These are phyloP conservation scores for Drosophila lacteicornis DNA, from an alignment of 1,140 invertebrate species.

Conservation along the genomic window DNA sequence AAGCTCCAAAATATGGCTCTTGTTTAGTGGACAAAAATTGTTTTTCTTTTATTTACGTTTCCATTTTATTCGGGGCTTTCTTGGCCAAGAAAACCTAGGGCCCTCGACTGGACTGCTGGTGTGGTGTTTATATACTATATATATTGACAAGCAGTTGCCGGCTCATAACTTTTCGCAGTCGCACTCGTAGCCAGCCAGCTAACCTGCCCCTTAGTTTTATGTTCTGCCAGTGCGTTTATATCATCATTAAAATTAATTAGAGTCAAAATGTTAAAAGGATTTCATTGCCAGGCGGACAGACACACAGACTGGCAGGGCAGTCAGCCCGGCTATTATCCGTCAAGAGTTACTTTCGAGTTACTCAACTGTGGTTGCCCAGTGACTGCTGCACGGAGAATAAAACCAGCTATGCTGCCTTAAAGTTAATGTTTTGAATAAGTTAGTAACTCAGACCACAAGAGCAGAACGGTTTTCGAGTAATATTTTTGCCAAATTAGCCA, in stretches of 20 bases:
- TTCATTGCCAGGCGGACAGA: slow-evolving; percentile 48
- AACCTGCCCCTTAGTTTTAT: slow-evolving; percentile 39
- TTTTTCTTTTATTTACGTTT: slow-evolving; percentile 46
- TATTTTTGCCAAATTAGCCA: background rate
- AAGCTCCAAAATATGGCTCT: slow-evolving; percentile 60
- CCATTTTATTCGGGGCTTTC: slow-evolving; percentile 17
- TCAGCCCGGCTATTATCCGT: slow-evolving; percentile 55
- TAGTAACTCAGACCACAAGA: background rate
- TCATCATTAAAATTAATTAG: slow-evolving; percentile 84
- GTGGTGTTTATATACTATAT: slow-evolving; percentile 22
- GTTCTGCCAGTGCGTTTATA: slow-evolving; percentile 62
- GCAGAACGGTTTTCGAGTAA: background rate
- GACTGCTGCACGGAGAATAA: slow-evolving; percentile 11
- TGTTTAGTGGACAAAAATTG: slow-evolving; percentile 56
- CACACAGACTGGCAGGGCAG: slow-evolving; percentile 2
- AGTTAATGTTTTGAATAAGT: background rate
- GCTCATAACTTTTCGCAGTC: slow-evolving; percentile 46
- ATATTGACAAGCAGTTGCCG: slow-evolving; percentile 55
- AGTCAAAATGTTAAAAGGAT: slow-evolving; percentile 83
- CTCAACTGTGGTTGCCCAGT: slow-evolving; percentile 26
- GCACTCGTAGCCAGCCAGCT: slow-evolving; percentile 3
- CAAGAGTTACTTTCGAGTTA: slow-evolving; percentile 33
- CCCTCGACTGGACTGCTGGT: slow-evolving; percentile 1
- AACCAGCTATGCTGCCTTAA: background rate
- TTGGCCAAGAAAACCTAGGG: slow-evolving; percentile 18